These are phyloP conservation scores for Neomonachus schauinslandi DNA, from an alignment of 2,113 vertebrate species.

Conservation along the genomic window DNA sequence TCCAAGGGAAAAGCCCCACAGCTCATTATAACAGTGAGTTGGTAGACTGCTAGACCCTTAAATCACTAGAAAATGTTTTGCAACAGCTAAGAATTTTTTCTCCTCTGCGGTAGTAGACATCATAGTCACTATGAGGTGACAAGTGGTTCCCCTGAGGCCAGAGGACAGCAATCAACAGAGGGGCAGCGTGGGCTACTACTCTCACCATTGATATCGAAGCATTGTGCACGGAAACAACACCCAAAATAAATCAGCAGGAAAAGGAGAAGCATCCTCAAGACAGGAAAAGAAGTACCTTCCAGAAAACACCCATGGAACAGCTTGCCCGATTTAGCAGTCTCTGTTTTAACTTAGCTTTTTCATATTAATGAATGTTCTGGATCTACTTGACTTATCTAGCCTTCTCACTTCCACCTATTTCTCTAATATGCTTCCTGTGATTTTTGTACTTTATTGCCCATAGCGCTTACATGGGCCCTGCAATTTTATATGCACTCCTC, in stretches of 20 bases:
- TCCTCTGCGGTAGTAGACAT: conserved; percentile 79
- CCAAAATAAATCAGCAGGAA: conserved; percentile 79
- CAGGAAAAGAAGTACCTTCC: conserved; percentile 60
- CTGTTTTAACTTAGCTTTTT: not conserved
- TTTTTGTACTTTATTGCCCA: not conserved
- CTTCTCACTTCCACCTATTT: not conserved
- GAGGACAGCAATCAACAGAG: conserved; percentile 79
- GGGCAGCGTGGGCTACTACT: conserved; percentile 58
- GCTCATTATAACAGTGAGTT: conserved; percentile 81
- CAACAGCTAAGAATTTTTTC: conserved; percentile 77
- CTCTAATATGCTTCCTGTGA: not conserved
- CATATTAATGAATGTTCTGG: not conserved
- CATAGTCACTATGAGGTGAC: conserved; percentile 80
- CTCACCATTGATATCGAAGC: conserved; percentile 68
- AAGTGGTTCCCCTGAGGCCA: conserved; percentile 82
- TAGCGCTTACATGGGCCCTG: not conserved
- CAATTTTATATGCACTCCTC: not conserved
- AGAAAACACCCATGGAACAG: not conserved
- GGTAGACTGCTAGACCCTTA: conserved; percentile 79
- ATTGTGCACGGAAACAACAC: conserved; percentile 57
- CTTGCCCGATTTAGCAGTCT: conserved; percentile 16
- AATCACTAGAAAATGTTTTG: conserved; percentile 85
- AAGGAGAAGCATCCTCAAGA: conserved; percentile 68
- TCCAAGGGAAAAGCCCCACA: conserved; percentile 77
- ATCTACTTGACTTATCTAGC: not conserved